Evolutionary conservation across 1,140 invertebrate genomes (phyloP), one percentile per base, ranked within the genome.

Genomic region (Aphelenchoides besseyi): DNA sequence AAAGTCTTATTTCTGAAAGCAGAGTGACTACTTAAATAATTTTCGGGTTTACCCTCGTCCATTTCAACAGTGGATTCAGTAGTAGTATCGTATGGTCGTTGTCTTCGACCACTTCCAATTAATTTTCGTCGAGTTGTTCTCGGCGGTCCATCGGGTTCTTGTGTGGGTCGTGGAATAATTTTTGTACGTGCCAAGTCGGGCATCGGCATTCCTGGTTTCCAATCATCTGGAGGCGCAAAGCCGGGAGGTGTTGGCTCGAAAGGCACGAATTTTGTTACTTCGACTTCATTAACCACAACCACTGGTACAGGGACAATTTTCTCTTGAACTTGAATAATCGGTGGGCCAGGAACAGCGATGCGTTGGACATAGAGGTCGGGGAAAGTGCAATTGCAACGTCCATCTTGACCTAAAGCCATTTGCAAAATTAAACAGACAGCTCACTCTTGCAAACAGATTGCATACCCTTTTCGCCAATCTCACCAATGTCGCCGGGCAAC

Each of bases 181-280:
- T 72, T 70, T n/a, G 81, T 83, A 23, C 63, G 67, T n/a, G 74
- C 77, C n/a, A 53, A 54, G 61, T 81, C 76, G 18, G 83, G 81
- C 68, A 74, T 77, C 16, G 78, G 71, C 83, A 85, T 84, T 30
- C 82, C 82, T 3, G 81, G 79, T 0, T 55, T 59, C 82, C 83
- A 85, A 8, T 76, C 79, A 37, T 64, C 59, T 3, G 79, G 81
- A 12, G 83, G 83, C 28, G 67, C 79, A 62, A 83, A 83, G 1
- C 82, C 83, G 2, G 82, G 83, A 3, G 82, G 82, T 3, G 83
- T 83, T 16, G 82, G 82, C 59, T 83, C 82, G 57, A 84, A 83
- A 0, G 82, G 82, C 9, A 83, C 77, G 23, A 83, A 68, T 37
- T 81, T 83, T 9, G 82, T 83, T 2, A 83, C 83, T 63, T 83